Base-by-base conservation (phyloP, 2,113 vertebrate genomes). In the Triplophysa dalaica region DNA sequence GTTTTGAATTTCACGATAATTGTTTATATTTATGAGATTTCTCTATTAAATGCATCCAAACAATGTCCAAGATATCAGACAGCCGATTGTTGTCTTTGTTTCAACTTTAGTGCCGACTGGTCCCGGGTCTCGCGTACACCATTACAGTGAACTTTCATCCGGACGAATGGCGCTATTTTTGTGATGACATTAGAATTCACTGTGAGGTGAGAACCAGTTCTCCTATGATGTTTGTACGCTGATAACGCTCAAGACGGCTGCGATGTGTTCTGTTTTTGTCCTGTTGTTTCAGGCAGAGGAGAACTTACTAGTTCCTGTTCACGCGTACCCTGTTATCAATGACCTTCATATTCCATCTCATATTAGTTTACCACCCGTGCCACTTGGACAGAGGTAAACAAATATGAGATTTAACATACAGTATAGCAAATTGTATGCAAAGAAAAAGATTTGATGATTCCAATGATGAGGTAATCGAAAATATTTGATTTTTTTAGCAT, bases 91-190 rank as follows among this genome's bases (percentile, higher is more conserved):
- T 17, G 1, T 10, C 75, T 12, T 77, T 58, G 52, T 82, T 85
- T 77, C 75, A 41, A 11, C 64, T 88, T n/a, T 80, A 99, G 97
- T 87, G 90, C 81, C 90, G 87, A 10, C 92, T 99, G 66, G 89
- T 96, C 54, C 97, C 97, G 0, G 97, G 97, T 77, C 91, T 99
- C 75, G 92, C 94, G 4, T 94, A 95, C 72, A 85, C 54, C 0
- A 63, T 96, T 75, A 92, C 87, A n/a, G 81, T 98, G 45, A 89
- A 87, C 8, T 98, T 99, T 88, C 91, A 87, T 66, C 95, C 97
- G 14, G 91, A 97, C 77, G 95, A 97, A 85, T 98, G 96, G 95
- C 87, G 94, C 0, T 98, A 98, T 87, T 98, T 97, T 84, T 95
- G 95, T 24, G 97, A 99, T 86, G 94, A 95, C 84, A 86, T 98